Evolutionary conservation across 2,797 vertebrate species (phyloP).

Genomic region (Balearica regulorum): DNA sequence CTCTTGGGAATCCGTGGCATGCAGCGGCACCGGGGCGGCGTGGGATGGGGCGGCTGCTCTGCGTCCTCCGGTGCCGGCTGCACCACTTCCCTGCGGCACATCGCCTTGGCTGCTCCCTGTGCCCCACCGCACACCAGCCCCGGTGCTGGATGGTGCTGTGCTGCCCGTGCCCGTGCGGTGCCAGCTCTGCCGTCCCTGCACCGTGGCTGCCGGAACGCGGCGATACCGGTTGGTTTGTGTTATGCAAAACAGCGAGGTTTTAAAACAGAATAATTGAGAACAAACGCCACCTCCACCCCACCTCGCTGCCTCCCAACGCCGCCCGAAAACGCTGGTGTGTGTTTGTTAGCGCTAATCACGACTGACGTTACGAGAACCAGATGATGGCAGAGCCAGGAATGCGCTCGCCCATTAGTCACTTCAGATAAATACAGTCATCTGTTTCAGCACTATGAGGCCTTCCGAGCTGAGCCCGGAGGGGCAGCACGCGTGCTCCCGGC

Average conservation of each 20-base stretch:
- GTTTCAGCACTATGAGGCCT: not conserved
- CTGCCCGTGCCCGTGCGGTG: too few relatives aligned
- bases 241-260: not conserved
- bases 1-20: not conserved
- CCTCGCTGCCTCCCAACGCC: not conserved
- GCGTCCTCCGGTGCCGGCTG: not conserved
- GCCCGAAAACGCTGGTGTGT: not conserved
- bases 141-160: not conserved
- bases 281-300: not conserved
- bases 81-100: rapidly evolving
- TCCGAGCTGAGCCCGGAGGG: not conserved
- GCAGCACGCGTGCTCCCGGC: not conserved
- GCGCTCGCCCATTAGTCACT: not conserved
- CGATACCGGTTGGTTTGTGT: rapidly evolving
- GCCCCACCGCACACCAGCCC: not conserved
- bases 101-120: not conserved
- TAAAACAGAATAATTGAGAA: rapidly evolving
- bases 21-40: rapidly evolving
- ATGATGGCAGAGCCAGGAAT: not conserved
- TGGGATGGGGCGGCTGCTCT: not conserved
- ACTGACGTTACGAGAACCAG: not conserved
- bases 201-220: rapidly evolving
- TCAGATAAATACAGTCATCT: not conserved
- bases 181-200: not conserved
- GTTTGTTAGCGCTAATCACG: not conserved